Evolutionary conservation across 1,140 invertebrate species (phyloP).

Genomic region (Polyergus mexicanus): DNA sequence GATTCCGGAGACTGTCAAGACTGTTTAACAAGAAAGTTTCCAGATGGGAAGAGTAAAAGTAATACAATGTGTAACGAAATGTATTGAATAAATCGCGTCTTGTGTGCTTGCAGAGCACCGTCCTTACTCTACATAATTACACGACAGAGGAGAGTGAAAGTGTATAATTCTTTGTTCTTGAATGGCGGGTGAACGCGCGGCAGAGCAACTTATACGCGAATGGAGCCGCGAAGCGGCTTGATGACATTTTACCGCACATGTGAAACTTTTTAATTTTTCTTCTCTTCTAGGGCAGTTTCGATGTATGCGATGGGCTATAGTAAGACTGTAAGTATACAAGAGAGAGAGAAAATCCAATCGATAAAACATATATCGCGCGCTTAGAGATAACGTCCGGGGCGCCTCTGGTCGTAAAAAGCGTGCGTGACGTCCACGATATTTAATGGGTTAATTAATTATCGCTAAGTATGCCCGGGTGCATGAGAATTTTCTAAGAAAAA

Average conservation of each 20-base stretch:
- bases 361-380: conserved; percentile 63
- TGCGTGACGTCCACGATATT: conserved; percentile 59
- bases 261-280: conserved; percentile 58
- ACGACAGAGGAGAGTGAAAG: conserved; percentile 43
- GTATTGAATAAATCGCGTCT: conserved; percentile 51
- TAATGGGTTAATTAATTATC: conserved; percentile 65
- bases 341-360: conserved; percentile 51
- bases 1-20: conserved; percentile 41
- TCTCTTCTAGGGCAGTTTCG: conserved; percentile 63
- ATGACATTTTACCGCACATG: conserved; percentile 50
- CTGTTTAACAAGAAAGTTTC: conserved; percentile 28
- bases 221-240: conserved; percentile 55
- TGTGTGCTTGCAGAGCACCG: not conserved
- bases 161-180: conserved; percentile 34
- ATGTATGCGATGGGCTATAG: conserved; percentile 60
- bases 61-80: conserved; percentile 20
- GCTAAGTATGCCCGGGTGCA: conserved; percentile 55
- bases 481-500: conserved; percentile 64
- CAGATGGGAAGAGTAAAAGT: not conserved
- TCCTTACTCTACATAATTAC: conserved; percentile 26
- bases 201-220: not conserved
- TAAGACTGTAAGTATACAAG: conserved; percentile 62
- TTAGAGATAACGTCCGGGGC: conserved; percentile 58
- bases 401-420: conserved; percentile 58
- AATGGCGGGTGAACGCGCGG: not conserved